These are phyloP conservation scores for Cyprinodon diabolis DNA, from an alignment of 2,797 vertebrate genomes.

Conservation along the genomic window DNA sequence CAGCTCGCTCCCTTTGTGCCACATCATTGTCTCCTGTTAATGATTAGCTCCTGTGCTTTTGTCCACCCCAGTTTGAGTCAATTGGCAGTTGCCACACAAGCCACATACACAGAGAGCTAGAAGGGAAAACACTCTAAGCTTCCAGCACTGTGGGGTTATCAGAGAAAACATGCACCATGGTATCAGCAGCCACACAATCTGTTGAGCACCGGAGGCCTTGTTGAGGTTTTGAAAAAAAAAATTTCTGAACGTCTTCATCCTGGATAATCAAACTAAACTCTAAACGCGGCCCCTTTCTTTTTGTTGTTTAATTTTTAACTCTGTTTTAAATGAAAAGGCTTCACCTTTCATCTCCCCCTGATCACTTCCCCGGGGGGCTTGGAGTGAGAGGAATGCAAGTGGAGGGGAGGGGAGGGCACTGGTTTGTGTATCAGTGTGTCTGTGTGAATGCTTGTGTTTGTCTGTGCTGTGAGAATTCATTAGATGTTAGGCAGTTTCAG, in stretches of 20 bases:
- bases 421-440: constrained; percentile 29
- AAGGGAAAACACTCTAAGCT: constrained; percentile 13
- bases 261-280: constrained; percentile 17
- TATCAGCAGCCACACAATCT: constrained; percentile 7
- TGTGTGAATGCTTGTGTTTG: constrained; percentile 25
- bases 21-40: constrained; percentile 57
- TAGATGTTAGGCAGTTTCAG: constrained; percentile 38
- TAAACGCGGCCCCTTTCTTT: constrained; percentile 7
- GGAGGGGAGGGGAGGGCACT: constrained; percentile 22
- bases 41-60: constrained; percentile 61
- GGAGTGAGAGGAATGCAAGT: constrained; percentile 47
- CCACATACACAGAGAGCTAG: neutral
- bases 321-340: constrained; percentile 58
- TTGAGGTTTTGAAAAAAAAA: neutral
- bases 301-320: constrained; percentile 71
- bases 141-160: constrained; percentile 33
- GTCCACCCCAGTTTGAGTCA: constrained; percentile 35
- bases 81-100: constrained; percentile 25
- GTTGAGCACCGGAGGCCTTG: neutral
- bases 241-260: neutral
- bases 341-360: constrained; percentile 69
- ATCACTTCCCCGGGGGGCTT: constrained; percentile 39
- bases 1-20: constrained; percentile 33
- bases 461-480: constrained; percentile 48
- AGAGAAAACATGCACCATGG: constrained; percentile 36